Base-by-base conservation (phyloP, 2,888 invertebrate species). In the Idaea dimidiata region DNA sequence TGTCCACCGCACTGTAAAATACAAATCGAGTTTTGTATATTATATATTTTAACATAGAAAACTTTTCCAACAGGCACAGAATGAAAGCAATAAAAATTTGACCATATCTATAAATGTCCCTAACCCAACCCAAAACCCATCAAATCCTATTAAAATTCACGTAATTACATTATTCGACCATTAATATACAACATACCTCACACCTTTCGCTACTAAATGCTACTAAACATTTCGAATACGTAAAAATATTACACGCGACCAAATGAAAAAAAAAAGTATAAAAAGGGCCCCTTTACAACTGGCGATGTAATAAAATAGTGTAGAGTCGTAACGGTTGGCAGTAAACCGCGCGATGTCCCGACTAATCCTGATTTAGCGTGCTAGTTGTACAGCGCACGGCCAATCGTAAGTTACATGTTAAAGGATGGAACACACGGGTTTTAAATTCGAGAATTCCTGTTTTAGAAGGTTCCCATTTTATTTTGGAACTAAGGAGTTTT, bases 351-450 rank as follows among this genome's bases (percentile, higher is more conserved):
- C 80, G 73, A 73, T 83, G 88, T 88, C 86, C 43, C 70, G 69
- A 76, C 86, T 92, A 91, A 92, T 89, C 90, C 91, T 91, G 91
- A 92, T 92, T 90, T 91, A 91, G 87, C 87, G 82, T 73, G 76
- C 79, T 80, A 76, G 81, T 80, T 78, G 77, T 78, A 78, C 80
- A 80, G 78, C 66, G 71, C 5, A 24, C 78, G 43, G 43, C 14
- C 43, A 14, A 68, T 75, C 80, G 83, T 89, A 87, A 78, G 84
- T 88, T 88, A 87, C 79, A 74, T 83, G 80, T 79, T 82, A 86
- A 83, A 80, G 72, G 69, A 73, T 59, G 63, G 18, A 62, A 84
- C 83, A 83, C 78, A 85, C 79, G 62, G 80, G 43, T 6, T 8
- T 43, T 43, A 14, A 43, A 43, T 14, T 43, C 0, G 10, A 43